Base-by-base conservation (phyloP, 2,113 vertebrate species). In the Psilopogon haemacephalus region DNA sequence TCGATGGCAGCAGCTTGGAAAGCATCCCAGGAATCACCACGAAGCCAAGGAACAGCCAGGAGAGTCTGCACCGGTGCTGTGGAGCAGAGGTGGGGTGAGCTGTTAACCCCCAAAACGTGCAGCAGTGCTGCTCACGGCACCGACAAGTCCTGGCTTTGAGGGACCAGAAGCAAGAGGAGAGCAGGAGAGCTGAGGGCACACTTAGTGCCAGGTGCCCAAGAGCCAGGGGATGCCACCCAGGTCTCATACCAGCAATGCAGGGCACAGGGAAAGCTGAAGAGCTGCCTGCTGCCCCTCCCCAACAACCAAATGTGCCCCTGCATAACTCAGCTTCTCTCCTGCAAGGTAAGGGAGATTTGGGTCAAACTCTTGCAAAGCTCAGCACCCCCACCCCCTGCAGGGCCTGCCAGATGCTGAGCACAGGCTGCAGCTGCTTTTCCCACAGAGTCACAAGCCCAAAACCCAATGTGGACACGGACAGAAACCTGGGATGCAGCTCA, bases 331-430 rank as follows among this genome's bases (percentile, higher is more conserved):
- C 60, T 71, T 24, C 67, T 76, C 90, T 52, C 75, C 12, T 26
- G 6, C 12, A 9, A 55, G 27, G 35, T 95, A 95, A 96, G 15
- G 15, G 62, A 96, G 69, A 87, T 86, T 75, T 75, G 71, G 89
- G 24, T 76, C 86, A 69, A 88, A 96, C 86, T 65, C 95, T 93
- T 83, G 85, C 94, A 95, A 92, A 63, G 64, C 40, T 81, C 94
- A 83, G 78, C n/a, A n/a, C n/a, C n/a, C 81, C 73, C 81, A 70
- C 78, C 33, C 79, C 70, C n/a, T 11, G 5, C 44, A 23, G 65
- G 35, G 50, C 81, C 75, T 7, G 3, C 55, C 2, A 0, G 18
- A 54, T 20, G 28, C 60, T 8, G 4, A 0, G 1, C 5, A 8
- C 77, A 50, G 63, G 74, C 50, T 35, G 15, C 2, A 1, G 11